Base-by-base conservation (phyloP, 2,888 invertebrate genomes). In the Erpobdella octoculata region DNA sequence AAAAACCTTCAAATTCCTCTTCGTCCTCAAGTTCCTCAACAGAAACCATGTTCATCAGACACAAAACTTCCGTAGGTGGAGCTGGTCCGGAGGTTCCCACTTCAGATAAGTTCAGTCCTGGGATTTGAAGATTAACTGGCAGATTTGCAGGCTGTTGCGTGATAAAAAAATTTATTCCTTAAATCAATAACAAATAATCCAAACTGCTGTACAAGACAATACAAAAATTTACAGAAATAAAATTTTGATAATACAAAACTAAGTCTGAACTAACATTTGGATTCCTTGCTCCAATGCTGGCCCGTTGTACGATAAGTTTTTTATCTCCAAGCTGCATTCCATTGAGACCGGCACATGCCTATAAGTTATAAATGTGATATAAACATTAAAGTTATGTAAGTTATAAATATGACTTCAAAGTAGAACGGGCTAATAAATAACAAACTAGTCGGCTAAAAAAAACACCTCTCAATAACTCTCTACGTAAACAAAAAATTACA, bases 301-400 rank as follows among this genome's bases (percentile, higher is more conserved):
- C 96, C 75, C 97, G 87, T 85, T 98, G 97, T 0, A 98, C 96
- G 77, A 97, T 95, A 64, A 98, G 86, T 83, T 96, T 94, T 86
- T 97, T 97, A 84, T 98, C 97, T 64, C 97, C 97, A 77, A 98
- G 86, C 84, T 95, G 95, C 97, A 98, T 97, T 70, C 97, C 97
- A 85, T 98, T 97, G 72, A 98, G 86, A 75, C 97, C 97, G 78
- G 94, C 94, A 82, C 97, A 97, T 21, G 97, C 96, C 92, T 93
- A 46, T 15, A 41, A 41, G n/a, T 41, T n/a, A 41, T 41, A 15
- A 41, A 41, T n/a, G n/a, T n/a, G n/a, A n/a, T n/a, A 58, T 58
- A 58, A 58, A 58, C 59, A 58, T 15, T 9, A 12, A 58, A 58
- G 28, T 15, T 21, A 21, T 58, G n/a, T n/a, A n/a, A n/a, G n/a